phyloP scores from a whole-genome alignment of 2,113 vertebrate genomes.

The Enhydra lutris region DNA sequence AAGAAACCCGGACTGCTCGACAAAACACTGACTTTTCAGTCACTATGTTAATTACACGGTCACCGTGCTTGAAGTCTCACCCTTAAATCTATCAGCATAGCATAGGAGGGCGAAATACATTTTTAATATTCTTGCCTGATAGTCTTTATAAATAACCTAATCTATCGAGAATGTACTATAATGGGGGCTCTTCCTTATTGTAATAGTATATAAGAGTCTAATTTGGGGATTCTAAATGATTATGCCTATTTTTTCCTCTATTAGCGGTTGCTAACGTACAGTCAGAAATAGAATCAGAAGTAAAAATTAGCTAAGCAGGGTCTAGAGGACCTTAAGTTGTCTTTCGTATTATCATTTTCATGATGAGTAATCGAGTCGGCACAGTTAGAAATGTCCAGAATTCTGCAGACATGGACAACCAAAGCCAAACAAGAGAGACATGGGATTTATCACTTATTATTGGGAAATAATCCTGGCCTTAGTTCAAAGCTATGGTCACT shows the following conservation, averaged over 20 bases:
- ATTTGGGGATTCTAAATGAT: slow-evolving; percentile 1
- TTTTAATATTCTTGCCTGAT: not conserved
- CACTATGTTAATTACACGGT: fast-evolving
- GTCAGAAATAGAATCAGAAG: not conserved
- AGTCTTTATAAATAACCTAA: not conserved
- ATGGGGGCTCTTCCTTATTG: not conserved
- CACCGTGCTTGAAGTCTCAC: not conserved
- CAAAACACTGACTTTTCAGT: not conserved
- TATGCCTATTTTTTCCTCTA: not conserved
- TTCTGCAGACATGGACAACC: not conserved
- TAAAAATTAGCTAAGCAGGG: not conserved
- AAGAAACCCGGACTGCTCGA: not conserved
- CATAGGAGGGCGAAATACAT: no score
- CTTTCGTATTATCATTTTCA: not conserved
- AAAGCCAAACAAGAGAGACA: not conserved
- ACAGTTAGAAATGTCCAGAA: not conserved
- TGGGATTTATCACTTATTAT: not conserved
- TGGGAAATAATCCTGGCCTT: not conserved
- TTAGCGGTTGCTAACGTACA: not conserved
- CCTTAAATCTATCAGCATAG: not conserved
- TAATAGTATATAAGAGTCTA: not conserved
- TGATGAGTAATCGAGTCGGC: not conserved
- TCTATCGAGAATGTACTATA: not conserved
- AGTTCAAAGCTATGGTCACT: not conserved
- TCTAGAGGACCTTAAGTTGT: not conserved